A percentile compares a stretch with the other conserved stretches of the same genome.
Evolutionary conservation across 2,797 vertebrate genomes (phyloP).

Genomic region (Sparidentex hasta): DNA sequence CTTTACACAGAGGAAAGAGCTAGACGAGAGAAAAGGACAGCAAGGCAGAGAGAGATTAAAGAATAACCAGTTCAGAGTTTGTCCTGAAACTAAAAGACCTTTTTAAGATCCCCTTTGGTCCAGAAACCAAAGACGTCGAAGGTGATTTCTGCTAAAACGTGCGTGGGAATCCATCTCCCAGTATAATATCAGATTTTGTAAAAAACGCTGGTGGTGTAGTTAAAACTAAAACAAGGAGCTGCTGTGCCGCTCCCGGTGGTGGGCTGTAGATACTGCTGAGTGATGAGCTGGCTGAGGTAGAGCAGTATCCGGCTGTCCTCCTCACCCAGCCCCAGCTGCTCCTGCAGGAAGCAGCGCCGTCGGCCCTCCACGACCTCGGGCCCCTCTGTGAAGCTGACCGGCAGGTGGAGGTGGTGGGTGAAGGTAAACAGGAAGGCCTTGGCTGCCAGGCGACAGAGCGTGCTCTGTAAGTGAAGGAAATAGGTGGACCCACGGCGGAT

Average conservation of each 20-base stretch:
- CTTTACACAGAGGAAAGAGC: slow-evolving; percentile 32
- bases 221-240: slow-evolving; percentile 89
- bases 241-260: slow-evolving; percentile 70
- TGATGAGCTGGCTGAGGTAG: slow-evolving; percentile 95
- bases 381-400: slow-evolving; percentile 86
- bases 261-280: slow-evolving; percentile 90
- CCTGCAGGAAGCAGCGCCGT: slow-evolving; percentile 90
- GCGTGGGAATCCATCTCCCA: slow-evolving; percentile 25
- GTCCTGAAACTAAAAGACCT: slow-evolving; percentile 59
- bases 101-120: slow-evolving; percentile 38
- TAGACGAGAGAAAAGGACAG: slow-evolving; percentile 40
- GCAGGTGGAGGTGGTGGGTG: slow-evolving; percentile 96
- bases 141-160: slow-evolving; percentile 48
- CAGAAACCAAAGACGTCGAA: slow-evolving; percentile 47
- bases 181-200: slow-evolving; percentile 92
- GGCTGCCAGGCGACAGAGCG: slow-evolving; percentile 91
- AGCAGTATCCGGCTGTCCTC: slow-evolving; percentile 93
- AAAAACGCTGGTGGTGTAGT: slow-evolving; percentile 95
- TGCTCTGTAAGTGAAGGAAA: slow-evolving; percentile 92
- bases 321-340: slow-evolving; percentile 90
- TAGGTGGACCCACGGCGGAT: slow-evolving; percentile 97
- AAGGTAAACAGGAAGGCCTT: slow-evolving; percentile 96
- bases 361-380: slow-evolving; percentile 84
- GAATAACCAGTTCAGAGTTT: slow-evolving; percentile 50
- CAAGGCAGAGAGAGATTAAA: slow-evolving; percentile 53